Conservation (phyloP, 1,140 invertebrate species). For the Drosophila sulfurigaster region DNA sequence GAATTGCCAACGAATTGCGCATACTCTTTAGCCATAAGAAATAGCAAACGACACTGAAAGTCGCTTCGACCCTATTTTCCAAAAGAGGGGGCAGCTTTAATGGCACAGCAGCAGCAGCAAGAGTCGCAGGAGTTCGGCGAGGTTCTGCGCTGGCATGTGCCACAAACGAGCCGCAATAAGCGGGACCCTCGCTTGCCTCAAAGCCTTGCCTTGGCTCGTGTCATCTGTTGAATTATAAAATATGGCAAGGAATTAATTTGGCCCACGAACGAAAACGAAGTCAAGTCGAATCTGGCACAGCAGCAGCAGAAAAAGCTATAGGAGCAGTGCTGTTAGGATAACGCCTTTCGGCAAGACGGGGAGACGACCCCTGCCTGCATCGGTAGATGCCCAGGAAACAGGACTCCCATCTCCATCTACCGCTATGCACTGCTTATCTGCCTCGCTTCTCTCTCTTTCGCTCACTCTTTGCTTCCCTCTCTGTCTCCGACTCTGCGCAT, state of each 20-base stretch:
- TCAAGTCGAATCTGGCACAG: constrained; percentile 74
- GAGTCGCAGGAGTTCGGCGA: constrained; percentile 17
- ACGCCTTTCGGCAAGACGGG: constrained; percentile 30
- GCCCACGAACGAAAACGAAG: constrained; percentile 51
- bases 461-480: constrained; percentile 10
- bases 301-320: constrained; percentile 51
- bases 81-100: constrained; percentile 15
- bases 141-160: constrained; percentile 71
- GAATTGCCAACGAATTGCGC: constrained; percentile 28
- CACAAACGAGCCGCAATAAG: constrained; percentile 69
- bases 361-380: constrained; percentile 25
- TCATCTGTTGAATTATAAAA: constrained; percentile 84
- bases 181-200: constrained; percentile 37
- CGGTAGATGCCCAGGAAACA: constrained; percentile 46
- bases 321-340: constrained; percentile 40
- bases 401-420: constrained; percentile 21
- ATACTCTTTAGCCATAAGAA: neutral
- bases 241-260: constrained; percentile 84
- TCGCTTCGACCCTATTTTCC: neutral
- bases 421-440: constrained; percentile 59
- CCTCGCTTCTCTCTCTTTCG: constrained; percentile 10
- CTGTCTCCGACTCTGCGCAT: constrained; percentile 43
- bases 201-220: constrained; percentile 71
- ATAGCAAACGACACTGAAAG: neutral
- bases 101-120: constrained; percentile 25